Conservation (phyloP, 2,888 invertebrate genomes). For the Sympetrum striolatum region DNA sequence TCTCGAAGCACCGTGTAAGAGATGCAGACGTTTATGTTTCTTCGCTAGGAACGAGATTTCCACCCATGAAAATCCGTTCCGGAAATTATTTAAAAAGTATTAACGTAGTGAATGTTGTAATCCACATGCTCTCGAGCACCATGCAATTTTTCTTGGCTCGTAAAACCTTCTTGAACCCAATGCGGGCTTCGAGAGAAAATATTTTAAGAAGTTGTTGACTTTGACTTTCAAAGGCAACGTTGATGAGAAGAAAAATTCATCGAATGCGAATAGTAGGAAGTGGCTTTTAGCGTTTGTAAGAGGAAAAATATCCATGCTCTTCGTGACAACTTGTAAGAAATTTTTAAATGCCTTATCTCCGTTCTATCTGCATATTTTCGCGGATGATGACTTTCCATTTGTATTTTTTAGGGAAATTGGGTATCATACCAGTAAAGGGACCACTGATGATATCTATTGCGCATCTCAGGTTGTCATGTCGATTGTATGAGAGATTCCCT, state of each 20-base stretch:
- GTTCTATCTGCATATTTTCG: background rate
- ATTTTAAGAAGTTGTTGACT: background rate
- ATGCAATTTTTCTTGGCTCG: background rate
- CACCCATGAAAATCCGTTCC: background rate
- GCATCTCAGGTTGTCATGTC: conserved; percentile 21
- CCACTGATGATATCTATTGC: background rate
- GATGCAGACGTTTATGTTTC: too few relatives aligned
- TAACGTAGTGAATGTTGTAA: background rate
- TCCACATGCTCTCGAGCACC: background rate
- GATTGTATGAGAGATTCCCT: background rate
- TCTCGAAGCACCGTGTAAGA: too few relatives aligned
- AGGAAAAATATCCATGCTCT: background rate
- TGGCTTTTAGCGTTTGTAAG: background rate
- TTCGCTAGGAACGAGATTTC: too few relatives aligned
- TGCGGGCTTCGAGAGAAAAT: background rate
- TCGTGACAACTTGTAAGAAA: background rate
- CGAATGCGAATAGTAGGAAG: background rate
- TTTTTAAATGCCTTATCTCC: background rate
- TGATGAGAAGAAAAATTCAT: background rate
- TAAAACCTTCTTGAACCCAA: too few relatives aligned
- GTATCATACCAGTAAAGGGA: background rate
- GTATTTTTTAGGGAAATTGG: background rate
- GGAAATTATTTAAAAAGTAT: background rate
- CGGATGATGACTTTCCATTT: background rate
- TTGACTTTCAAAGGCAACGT: background rate